phyloP scores from a whole-genome alignment of 1,140 invertebrate species.

The Charaxes varanes region DNA sequence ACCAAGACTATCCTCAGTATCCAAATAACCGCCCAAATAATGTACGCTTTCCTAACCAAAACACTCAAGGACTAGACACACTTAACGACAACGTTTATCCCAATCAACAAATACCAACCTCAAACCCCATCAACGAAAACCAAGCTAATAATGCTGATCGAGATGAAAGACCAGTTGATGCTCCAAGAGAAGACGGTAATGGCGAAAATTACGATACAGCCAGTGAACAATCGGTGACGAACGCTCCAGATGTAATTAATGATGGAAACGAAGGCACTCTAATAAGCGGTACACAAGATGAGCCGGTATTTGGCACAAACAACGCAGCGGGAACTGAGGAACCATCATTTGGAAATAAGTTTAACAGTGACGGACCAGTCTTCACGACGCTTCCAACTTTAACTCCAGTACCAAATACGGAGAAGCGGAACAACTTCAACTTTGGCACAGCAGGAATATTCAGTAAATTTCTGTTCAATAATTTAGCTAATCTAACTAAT shows the following conservation, averaged over 20 bases:
- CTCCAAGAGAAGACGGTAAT: too few species aligned
- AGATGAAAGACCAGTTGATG: too few species aligned
- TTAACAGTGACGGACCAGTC: neutral
- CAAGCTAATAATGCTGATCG: too few species aligned
- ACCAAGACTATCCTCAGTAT: constrained; percentile 11
- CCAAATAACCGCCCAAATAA: constrained; percentile 11
- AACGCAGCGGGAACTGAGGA: too few species aligned
- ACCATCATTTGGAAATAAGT: too few species aligned
- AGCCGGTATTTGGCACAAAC: too few species aligned
- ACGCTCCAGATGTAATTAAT: too few species aligned
- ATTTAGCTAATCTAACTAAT: too few species aligned
- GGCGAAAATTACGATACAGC: too few species aligned
- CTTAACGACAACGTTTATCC: constrained; percentile 13
- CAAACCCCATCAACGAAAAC: neutral
- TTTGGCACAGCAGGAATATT: constrained; percentile 34
- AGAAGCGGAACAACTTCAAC: constrained; percentile 35
- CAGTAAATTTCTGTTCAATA: constrained; percentile 38
- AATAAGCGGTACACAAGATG: too few species aligned
- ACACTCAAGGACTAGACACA: constrained; percentile 2
- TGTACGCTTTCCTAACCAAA: constrained; percentile 18
- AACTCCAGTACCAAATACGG: constrained; percentile 32
- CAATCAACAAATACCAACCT: neutral
- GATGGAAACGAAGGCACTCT: too few species aligned
- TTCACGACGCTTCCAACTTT: constrained; percentile 21
- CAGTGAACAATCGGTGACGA: too few species aligned